Evolutionary conservation across 2,888 invertebrate genomes (phyloP).

Genomic region (Laothoe populi): DNA sequence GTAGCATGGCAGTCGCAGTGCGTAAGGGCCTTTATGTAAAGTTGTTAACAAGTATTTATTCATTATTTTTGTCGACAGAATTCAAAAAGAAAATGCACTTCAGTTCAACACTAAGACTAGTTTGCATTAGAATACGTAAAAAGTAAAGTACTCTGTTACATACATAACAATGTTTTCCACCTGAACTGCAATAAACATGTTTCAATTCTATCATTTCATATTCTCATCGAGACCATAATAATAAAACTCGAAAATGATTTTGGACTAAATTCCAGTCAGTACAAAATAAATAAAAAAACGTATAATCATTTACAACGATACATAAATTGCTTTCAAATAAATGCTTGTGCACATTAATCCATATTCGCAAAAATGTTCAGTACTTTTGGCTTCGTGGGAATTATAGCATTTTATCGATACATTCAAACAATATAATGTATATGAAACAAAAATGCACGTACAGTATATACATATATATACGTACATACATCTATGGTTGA

Average conservation of each 20-base stretch:
- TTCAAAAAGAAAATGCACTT: neutral
- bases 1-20: neutral
- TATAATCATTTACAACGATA: constrained; percentile 44
- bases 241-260: constrained; percentile 1
- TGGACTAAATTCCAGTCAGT: constrained; percentile 34
- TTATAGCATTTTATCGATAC: constrained; percentile 1
- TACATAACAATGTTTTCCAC: too few relatives aligned
- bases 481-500: neutral
- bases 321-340: constrained; percentile 45
- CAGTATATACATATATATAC: neutral
- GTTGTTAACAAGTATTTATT: constrained; percentile 41
- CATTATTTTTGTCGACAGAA: neutral
- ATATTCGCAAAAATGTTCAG: constrained; percentile 39
- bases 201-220: neutral
- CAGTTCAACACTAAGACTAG: neutral
- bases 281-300: constrained; percentile 41
- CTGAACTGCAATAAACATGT: neutral
- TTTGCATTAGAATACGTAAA: too few relatives aligned
- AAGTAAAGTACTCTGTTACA: too few relatives aligned
- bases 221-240: constrained; percentile 11
- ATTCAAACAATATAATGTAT: neutral
- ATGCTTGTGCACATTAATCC: constrained; percentile 54
- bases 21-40: constrained; percentile 34
- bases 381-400: constrained; percentile 45
- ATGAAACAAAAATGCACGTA: too few relatives aligned